Conservation (phyloP, 1,140 invertebrate species). For the Sinonovacula constricta region DNA sequence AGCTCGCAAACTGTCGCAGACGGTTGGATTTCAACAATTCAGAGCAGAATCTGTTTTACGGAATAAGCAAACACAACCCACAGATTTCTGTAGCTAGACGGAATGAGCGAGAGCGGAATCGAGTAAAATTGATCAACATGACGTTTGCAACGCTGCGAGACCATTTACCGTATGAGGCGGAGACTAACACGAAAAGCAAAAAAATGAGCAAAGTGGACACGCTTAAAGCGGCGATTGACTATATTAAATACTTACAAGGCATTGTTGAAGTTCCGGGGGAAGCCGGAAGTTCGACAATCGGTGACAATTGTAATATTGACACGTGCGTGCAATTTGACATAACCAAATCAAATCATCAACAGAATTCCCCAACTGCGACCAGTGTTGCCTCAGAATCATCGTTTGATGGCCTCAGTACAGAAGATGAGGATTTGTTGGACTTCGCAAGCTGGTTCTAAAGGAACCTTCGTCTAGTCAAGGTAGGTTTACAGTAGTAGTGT, state of each 20-base stretch:
- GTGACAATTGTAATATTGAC: conserved; percentile 28
- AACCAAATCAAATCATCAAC: conserved; percentile 9
- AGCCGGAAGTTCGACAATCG: conserved; percentile 53
- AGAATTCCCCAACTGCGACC: conserved; percentile 42
- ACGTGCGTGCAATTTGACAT: conserved; percentile 29
- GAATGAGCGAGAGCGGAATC: conserved; percentile 95
- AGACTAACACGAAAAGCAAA: conserved; percentile 70
- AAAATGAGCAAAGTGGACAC: conserved; percentile 92
- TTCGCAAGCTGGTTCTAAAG: conserved; percentile 87
- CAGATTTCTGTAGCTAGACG: conserved; percentile 92
- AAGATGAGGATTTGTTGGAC: conserved; percentile 94
- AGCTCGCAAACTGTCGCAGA: conserved; percentile 52
- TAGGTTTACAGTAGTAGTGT: background rate
- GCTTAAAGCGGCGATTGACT: conserved; percentile 94
- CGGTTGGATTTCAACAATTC: conserved; percentile 70
- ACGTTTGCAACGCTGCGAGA: conserved; percentile 72
- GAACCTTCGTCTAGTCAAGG: no score
- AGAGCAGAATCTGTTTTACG: conserved; percentile 56
- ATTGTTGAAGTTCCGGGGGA: conserved; percentile 83
- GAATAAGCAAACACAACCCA: conserved; percentile 71
- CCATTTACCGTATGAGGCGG: conserved; percentile 68
- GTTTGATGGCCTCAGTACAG: conserved; percentile 87
- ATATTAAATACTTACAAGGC: conserved; percentile 91
- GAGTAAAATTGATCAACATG: conserved; percentile 95
- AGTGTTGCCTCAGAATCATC: conserved; percentile 88